Percentiles rank a stretch among this genome's conserved stretches.
phyloP scores from a whole-genome alignment of 53 echinoderm and acorn worm genomes.

The Pentamera pediparva region DNA sequence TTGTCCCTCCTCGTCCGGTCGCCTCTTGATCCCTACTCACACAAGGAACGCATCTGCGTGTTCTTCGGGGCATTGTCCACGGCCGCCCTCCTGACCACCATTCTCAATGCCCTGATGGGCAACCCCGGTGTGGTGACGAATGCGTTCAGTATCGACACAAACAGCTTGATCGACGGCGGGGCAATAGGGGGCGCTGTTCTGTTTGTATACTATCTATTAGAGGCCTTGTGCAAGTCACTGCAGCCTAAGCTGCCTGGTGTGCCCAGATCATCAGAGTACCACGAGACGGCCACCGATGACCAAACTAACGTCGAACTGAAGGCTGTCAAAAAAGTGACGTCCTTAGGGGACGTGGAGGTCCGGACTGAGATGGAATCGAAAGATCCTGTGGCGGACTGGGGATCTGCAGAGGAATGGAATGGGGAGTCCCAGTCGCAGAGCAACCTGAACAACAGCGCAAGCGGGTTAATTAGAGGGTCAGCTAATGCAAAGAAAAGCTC shows the following conservation, averaged over 20 bases:
- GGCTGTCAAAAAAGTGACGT: background rate
- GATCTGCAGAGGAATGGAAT: background rate
- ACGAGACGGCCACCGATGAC: slow-evolving; percentile 3
- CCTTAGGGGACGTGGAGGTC: background rate
- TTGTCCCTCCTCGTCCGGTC: slow-evolving; percentile 33
- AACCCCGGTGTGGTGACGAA: background rate
- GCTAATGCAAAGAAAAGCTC: too few relatives aligned
- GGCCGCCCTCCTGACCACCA: background rate
- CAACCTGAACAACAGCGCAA: slow-evolving; percentile 15
- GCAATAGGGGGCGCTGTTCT: slow-evolving; percentile 34
- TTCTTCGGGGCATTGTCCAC: slow-evolving; percentile 34
- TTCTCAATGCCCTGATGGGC: background rate
- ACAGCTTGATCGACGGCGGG: slow-evolving; percentile 42
- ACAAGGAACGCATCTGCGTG: slow-evolving; percentile 26
- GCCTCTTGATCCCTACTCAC: slow-evolving; percentile 2
- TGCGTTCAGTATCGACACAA: slow-evolving; percentile 12
- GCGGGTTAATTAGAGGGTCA: too few relatives aligned
- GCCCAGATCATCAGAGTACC: background rate
- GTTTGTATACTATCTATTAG: slow-evolving; percentile 33
- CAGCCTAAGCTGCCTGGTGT: slow-evolving; percentile 25
- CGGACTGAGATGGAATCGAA: too few relatives aligned
- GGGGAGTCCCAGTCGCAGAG: background rate
- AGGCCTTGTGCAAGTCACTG: slow-evolving; percentile 10
- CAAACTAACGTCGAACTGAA: background rate
- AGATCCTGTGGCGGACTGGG: too few relatives aligned